Evolutionary conservation across 1,140 invertebrate genomes (phyloP), one percentile per base, ranked within the genome.

Genomic region (Leptopilina boulardi): DNA sequence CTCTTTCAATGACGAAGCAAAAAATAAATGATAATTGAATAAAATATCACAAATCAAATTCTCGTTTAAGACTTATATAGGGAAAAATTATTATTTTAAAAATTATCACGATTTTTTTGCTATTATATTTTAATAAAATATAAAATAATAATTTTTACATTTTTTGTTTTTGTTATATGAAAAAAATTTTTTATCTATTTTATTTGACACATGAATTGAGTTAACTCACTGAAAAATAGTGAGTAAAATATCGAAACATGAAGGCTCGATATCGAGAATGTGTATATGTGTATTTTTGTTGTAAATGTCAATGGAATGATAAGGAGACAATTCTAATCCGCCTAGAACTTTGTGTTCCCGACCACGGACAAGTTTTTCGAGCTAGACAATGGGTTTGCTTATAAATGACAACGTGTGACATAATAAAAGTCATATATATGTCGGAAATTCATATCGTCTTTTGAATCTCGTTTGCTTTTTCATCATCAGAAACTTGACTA

Each of bases 371-470:
- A 70, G 26, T 75, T 75, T 34, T 38, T 38, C 34, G 19, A 75
- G 21, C 74, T 38, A 30, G 38, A 70, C 59, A 70, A 75, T 75
- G 42, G 71, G 38, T 21, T 66, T 13, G 59, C 41, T 18, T 51
- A 9, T 47, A 42, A 75, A 75, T 75, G 74, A 75, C 74, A 75
- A 18, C 47, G 4, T 47, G 3, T 70, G 70, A 51, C 74, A 47
- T 23, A 75, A 75, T 75, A 42, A 5, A 30, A 26, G 38, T 51
- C 15, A n/a, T 51, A 2, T 51, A 70, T 51, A 26, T 30, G n/a
- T n/a, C n/a, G n/a, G 30, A 18, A 70, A 75, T 71, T 30, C 21
- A n/a, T 66, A 66, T 66, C 56, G 56, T 59, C 23, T 4, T 26
- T 1, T 30, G 23, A 66, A 66, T 66, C 26, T 66, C 26, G 23